Evolutionary conservation across 2,797 vertebrate species (phyloP).

Genomic region (Hydrophis major): DNA sequence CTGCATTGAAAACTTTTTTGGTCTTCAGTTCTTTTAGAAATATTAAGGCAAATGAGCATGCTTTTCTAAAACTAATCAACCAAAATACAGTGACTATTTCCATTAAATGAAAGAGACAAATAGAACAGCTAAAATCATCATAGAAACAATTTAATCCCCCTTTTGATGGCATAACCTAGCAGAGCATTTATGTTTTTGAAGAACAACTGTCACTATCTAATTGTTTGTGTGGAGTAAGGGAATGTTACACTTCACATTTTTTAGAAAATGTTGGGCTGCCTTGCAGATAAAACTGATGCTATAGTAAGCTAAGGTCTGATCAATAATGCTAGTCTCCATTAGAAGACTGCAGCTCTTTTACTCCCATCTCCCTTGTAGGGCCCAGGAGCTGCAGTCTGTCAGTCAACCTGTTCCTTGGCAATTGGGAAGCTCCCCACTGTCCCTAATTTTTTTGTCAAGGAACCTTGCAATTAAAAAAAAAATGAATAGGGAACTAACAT

Average conservation of each 20-base stretch:
- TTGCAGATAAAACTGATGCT: not conserved
- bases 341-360: not conserved
- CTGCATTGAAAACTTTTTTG: not conserved
- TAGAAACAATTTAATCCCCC: not conserved
- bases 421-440: not conserved
- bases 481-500: not conserved
- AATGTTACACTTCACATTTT: not conserved
- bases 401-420: not conserved
- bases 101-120: not conserved
- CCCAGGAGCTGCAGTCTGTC: not conserved
- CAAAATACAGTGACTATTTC: not conserved
- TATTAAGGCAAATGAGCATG: not conserved
- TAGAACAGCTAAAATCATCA: not conserved
- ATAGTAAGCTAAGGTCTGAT: not conserved
- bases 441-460: not conserved
- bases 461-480: not conserved
- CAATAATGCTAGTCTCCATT: not conserved
- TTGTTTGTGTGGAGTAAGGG: not conserved
- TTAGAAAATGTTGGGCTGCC: not conserved
- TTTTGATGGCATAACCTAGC: not conserved
- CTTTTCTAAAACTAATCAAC: not conserved
- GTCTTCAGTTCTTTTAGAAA: slow-evolving; percentile 1
- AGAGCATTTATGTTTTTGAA: not conserved
- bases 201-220: not conserved
- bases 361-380: not conserved